These are phyloP conservation scores for Anthopleura sola DNA, from an alignment of 64 coral and sea anemone species.

Conservation along the genomic window DNA sequence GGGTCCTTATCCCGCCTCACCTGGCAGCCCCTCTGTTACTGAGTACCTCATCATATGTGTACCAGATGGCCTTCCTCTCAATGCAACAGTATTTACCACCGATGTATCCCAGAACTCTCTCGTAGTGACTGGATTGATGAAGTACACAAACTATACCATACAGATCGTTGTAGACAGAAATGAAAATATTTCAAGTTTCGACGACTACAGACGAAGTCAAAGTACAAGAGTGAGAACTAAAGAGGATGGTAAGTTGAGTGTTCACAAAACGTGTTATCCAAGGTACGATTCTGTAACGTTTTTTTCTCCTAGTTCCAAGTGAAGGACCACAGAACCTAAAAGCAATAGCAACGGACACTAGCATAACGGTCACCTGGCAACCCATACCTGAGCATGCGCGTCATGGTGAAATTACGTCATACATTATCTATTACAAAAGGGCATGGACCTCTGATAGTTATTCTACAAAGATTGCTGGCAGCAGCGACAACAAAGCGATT, in stretches of 20 bases:
- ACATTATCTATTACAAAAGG: background rate
- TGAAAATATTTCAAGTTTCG: background rate
- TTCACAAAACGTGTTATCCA: no score
- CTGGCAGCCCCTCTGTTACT: no score
- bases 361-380: background rate
- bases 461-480: background rate
- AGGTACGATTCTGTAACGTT: background rate
- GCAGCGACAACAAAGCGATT: background rate
- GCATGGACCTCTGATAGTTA: background rate
- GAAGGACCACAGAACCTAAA: background rate
- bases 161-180: background rate
- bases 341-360: background rate
- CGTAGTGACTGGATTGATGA: background rate
- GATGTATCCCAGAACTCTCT: background rate
- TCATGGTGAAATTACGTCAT: background rate
- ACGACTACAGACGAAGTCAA: no score
- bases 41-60: constrained; percentile 20
- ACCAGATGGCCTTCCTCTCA: background rate
- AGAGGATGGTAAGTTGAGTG: no score
- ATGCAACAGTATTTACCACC: constrained; percentile 1
- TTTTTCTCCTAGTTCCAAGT: background rate
- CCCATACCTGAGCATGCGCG: background rate
- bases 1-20: no score
- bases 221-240: no score
- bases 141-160: constrained; percentile 3